Evolutionary conservation across 2,888 invertebrate genomes (phyloP).

Genomic region (Saturnia japonica): DNA sequence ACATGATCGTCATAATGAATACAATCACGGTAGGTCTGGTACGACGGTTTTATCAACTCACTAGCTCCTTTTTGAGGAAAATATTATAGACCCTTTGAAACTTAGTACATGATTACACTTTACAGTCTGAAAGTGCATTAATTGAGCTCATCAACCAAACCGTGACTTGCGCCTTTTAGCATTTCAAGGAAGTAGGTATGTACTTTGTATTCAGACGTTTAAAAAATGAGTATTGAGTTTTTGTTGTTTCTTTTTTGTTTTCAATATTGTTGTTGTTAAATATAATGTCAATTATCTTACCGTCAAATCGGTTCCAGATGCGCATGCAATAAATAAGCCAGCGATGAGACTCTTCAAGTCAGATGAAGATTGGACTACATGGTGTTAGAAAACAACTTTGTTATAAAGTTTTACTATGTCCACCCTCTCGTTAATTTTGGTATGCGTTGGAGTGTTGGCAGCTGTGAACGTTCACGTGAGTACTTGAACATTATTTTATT

Average conservation of each 20-base stretch:
- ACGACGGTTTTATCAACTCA: not conserved
- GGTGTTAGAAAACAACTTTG: constrained; percentile 12
- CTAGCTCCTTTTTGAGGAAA: not conserved
- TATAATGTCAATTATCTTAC: constrained; percentile 16
- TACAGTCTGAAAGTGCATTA: not conserved
- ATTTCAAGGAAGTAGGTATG: constrained; percentile 11
- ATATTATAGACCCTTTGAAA: not conserved
- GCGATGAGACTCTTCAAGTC: constrained; percentile 6
- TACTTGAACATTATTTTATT: not conserved
- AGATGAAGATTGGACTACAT: constrained; percentile 15
- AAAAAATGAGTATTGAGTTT: not conserved
- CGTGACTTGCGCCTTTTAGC: not conserved
- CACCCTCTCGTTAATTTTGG: constrained; percentile 22
- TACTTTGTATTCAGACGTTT: too few species aligned
- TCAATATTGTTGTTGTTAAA: constrained; percentile 6
- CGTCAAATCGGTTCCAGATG: not conserved
- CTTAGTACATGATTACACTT: too few species aligned
- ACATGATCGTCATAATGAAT: too few species aligned
- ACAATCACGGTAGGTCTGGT: too few species aligned
- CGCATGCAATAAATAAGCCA: constrained; percentile 26
- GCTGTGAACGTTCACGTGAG: constrained; percentile 24
- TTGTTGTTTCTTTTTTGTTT: constrained; percentile 17
- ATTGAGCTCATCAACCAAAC: not conserved
- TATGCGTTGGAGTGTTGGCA: constrained; percentile 27
- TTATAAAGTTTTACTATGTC: constrained; percentile 25